Conservation (phyloP, 2,888 invertebrate genomes). For the Andrena hattorfiana region DNA sequence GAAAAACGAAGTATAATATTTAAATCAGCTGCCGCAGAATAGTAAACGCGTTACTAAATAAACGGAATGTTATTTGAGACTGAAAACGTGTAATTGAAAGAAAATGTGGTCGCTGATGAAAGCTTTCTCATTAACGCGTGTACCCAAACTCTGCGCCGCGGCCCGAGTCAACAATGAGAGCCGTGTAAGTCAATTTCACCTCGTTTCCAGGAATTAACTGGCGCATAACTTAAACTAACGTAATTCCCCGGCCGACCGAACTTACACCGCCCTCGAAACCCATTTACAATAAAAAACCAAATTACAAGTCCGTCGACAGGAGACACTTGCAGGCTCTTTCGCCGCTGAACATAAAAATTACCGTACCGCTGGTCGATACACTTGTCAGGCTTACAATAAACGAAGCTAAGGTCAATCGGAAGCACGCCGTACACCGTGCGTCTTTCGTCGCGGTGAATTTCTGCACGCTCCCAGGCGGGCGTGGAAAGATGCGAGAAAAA, state of each 20-base stretch:
- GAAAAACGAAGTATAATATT: no score
- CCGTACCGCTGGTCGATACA: no score
- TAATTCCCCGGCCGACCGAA: not conserved
- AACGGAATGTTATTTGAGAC: not conserved
- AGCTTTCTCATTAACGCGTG: slow-evolving; percentile 3
- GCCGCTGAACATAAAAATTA: no score
- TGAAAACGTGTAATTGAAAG: slow-evolving; percentile 12
- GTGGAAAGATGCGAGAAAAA: not conserved
- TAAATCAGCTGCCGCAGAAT: no score
- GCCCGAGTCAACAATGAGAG: not conserved
- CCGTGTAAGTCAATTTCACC: not conserved
- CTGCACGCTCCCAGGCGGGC: no score
- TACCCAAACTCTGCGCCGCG: not conserved
- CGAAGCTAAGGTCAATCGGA: no score
- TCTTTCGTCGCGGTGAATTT: no score
- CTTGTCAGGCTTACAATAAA: no score
- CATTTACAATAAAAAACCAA: no score
- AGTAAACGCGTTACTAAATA: not conserved
- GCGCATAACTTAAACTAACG: slow-evolving; percentile 7
- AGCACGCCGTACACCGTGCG: no score
- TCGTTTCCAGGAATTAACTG: slow-evolving; percentile 6
- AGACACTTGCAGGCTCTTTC: no score
- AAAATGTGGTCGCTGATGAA: slow-evolving; percentile 7
- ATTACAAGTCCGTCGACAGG: no score
- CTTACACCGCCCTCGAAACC: not conserved